phyloP scores from a whole-genome alignment of 2,797 vertebrate genomes.

The Argentina silus region DNA sequence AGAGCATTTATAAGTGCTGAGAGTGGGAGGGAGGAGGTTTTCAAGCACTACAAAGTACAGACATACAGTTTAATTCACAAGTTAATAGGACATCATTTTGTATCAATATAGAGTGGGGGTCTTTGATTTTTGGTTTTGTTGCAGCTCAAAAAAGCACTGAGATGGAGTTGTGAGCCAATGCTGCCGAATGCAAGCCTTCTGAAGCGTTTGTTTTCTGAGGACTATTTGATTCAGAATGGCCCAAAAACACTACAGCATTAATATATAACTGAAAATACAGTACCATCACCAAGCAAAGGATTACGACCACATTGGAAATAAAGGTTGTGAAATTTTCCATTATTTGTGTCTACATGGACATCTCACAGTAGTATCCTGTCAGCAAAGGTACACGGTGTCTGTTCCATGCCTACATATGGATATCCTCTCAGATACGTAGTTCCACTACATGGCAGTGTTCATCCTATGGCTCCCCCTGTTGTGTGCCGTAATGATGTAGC shows the following conservation, averaged over 20 bases:
- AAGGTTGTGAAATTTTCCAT: too few species aligned
- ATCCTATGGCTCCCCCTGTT: not conserved
- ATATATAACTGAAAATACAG: not conserved
- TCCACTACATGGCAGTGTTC: not conserved
- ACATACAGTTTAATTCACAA: not conserved
- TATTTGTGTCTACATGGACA: too few species aligned
- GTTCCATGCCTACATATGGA: too few species aligned
- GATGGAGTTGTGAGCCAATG: not conserved
- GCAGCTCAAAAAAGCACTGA: not conserved
- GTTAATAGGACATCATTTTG: not conserved
- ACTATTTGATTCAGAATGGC: not conserved
- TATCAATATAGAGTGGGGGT: not conserved
- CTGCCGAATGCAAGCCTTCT: not conserved
- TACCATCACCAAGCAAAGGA: not conserved
- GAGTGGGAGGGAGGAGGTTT: not conserved
- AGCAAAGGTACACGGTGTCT: too few species aligned
- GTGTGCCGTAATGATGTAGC: not conserved
- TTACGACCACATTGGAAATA: not conserved
- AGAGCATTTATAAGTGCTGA: slow-evolving; percentile 34
- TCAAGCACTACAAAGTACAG: not conserved
- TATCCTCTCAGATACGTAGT: not conserved
- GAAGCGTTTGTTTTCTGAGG: not conserved
- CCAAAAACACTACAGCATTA: not conserved
- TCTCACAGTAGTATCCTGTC: too few species aligned
- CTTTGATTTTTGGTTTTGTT: not conserved